These are phyloP conservation scores for Lithobates pipiens DNA, from an alignment of 2,797 vertebrate species.

Conservation along the genomic window DNA sequence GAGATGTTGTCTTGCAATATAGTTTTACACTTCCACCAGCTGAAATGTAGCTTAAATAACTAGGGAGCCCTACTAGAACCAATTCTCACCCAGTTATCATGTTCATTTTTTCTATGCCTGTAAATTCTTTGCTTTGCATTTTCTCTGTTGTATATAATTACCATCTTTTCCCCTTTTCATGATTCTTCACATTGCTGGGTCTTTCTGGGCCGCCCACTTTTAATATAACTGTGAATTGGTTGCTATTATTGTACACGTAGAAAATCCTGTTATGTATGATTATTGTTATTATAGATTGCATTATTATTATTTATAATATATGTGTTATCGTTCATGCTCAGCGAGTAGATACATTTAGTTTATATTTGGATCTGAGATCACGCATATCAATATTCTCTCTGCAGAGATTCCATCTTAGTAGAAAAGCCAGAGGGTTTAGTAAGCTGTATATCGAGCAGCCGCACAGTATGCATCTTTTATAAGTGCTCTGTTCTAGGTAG, in stretches of 20 bases:
- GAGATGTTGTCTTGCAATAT: too few relatives aligned
- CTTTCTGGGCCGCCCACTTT: too few relatives aligned
- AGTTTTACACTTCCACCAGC: too few relatives aligned
- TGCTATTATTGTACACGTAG: neutral
- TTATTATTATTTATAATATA: neutral
- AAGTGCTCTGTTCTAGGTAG: slow-evolving; percentile 14
- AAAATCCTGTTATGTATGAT: neutral
- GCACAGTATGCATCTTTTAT: slow-evolving; percentile 35
- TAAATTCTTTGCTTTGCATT: too few relatives aligned
- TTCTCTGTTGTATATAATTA: too few relatives aligned
- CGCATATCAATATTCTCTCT: neutral
- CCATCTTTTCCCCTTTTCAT: too few relatives aligned
- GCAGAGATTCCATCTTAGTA: neutral
- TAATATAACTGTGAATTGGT: neutral
- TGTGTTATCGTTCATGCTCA: neutral
- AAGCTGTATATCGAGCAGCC: neutral
- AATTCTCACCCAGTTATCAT: too few relatives aligned
- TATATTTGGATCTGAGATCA: neutral
- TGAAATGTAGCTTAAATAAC: too few relatives aligned
- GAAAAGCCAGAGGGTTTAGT: neutral
- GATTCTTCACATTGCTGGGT: too few relatives aligned
- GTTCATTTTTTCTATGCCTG: too few relatives aligned
- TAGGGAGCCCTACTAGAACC: too few relatives aligned
- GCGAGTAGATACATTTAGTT: neutral
- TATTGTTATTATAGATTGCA: neutral